These are phyloP conservation scores for Schlechtendalia chinensis DNA, from an alignment of 1,140 invertebrate species.

Conservation along the genomic window DNA sequence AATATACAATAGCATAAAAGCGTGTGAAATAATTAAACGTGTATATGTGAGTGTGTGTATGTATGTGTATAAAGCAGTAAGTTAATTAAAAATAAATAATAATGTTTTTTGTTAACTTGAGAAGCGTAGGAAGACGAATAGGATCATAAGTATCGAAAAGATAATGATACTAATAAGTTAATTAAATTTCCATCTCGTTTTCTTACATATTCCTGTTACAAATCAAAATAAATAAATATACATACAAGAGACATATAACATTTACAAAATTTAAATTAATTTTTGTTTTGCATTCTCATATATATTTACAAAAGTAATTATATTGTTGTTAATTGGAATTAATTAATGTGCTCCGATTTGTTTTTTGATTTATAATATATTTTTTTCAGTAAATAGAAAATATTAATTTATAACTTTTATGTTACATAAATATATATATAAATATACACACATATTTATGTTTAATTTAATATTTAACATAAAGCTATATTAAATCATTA, in stretches of 20 bases:
- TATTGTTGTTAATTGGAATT: background rate
- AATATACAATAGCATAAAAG: too few relatives aligned
- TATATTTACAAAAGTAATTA: background rate
- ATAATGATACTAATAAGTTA: background rate
- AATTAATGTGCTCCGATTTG: too few relatives aligned
- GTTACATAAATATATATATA: too few relatives aligned
- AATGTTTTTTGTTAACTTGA: background rate
- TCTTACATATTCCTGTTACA: constrained; percentile 46
- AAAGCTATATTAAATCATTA: background rate
- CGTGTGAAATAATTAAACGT: too few relatives aligned
- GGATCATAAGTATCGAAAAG: background rate
- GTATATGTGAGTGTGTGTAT: too few relatives aligned
- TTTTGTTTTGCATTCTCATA: background rate
- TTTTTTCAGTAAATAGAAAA: background rate
- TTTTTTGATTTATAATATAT: background rate
- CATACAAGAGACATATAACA: background rate
- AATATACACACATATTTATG: background rate
- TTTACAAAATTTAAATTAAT: too few relatives aligned
- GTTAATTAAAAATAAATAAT: constrained; percentile 17
- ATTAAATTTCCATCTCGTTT: background rate
- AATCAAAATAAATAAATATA: constrained; percentile 31
- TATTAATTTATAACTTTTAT: background rate
- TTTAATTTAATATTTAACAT: background rate
- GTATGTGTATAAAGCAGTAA: background rate
- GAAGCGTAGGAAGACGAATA: background rate